Evolutionary conservation across 1,140 invertebrate species (phyloP).

Genomic region (Drosophila littoralis): DNA sequence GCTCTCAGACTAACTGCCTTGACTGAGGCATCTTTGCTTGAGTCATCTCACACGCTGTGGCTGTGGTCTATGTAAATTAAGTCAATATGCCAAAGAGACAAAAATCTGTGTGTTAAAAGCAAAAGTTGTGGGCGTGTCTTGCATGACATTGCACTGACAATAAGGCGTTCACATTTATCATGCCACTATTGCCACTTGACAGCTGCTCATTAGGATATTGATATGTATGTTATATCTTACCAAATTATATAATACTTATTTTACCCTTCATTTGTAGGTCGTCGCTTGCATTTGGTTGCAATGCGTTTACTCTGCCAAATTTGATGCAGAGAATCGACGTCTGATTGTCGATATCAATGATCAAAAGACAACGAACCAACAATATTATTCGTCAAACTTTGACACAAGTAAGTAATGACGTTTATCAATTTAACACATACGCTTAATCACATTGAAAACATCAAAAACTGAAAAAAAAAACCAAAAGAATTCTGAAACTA

Average conservation of each 20-base stretch:
- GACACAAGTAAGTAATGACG: conserved; percentile 87
- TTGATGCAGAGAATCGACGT: conserved; percentile 81
- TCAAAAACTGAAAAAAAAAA: conserved; percentile 26
- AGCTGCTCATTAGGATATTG: conserved; percentile 7
- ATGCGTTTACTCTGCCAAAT: conserved; percentile 81
- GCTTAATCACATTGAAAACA: conserved; percentile 51
- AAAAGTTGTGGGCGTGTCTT: conserved; percentile 45
- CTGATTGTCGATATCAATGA: conserved; percentile 88
- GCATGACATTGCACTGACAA: conserved; percentile 6
- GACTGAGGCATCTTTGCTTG: conserved; percentile 27
- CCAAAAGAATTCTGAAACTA: conserved; percentile 14
- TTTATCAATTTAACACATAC: conserved; percentile 56
- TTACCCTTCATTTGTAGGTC: conserved; percentile 51
- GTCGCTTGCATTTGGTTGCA: conserved; percentile 82
- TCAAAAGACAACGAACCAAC: conserved; percentile 87
- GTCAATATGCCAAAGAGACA: conserved; percentile 13
- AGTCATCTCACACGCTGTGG: conserved; percentile 41
- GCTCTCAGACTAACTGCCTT: conserved; percentile 34
- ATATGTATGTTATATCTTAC: background rate
- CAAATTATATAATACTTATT: conserved; percentile 12
- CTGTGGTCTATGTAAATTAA: conserved; percentile 61
- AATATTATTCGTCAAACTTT: conserved; percentile 89
- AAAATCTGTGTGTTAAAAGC: conserved; percentile 21
- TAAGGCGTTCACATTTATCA: conserved; percentile 38
- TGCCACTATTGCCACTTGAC: conserved; percentile 48